Percentiles rank a stretch among this genome's conserved stretches.
Evolutionary conservation across 2,797 vertebrate genomes (phyloP).

Genomic region (Lacerta agilis): DNA sequence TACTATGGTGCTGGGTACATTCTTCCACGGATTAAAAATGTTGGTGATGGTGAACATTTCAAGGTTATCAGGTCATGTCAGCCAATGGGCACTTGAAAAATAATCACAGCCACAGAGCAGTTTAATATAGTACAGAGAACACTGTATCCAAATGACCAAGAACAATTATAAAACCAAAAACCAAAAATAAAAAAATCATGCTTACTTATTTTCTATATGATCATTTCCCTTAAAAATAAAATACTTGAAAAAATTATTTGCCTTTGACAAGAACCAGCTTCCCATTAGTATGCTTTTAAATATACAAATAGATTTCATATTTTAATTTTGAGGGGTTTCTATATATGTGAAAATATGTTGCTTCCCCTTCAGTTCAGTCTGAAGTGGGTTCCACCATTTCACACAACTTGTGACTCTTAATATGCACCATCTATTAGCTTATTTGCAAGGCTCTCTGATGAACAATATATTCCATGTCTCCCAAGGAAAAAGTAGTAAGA

Average conservation of each 20-base stretch:
- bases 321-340: neutral
- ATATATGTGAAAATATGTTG: neutral
- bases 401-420: neutral
- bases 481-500: neutral
- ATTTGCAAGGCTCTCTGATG: neutral
- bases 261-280: neutral
- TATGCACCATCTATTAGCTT: conserved; percentile 4
- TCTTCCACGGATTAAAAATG: neutral
- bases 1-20: neutral
- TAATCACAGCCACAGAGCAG: neutral
- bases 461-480: neutral
- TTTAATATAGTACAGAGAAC: neutral
- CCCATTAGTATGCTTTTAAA: neutral
- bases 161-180: neutral
- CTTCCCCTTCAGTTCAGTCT: neutral
- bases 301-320: neutral
- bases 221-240: neutral
- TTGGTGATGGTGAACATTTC: neutral
- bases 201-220: neutral
- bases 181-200: neutral
- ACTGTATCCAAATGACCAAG: neutral
- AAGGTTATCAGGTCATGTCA: neutral
- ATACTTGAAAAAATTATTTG: neutral
- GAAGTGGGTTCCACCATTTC: neutral
- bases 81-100: neutral